Base-by-base conservation (phyloP, 2,888 invertebrate genomes). In the Mimas tiliae region DNA sequence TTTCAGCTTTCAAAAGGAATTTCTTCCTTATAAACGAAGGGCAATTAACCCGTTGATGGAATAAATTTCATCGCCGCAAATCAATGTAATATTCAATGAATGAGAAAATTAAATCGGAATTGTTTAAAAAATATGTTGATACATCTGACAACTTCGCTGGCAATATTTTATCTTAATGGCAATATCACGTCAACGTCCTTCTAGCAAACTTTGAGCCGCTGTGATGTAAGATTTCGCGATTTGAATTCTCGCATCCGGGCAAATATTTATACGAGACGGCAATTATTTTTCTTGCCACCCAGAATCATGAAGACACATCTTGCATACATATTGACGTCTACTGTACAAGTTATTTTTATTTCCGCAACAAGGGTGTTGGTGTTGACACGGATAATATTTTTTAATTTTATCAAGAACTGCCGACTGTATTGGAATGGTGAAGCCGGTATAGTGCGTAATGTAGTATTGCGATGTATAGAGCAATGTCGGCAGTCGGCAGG, bases 131-230 rank as follows among this genome's bases (percentile, higher is more conserved):
- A 58, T 42, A 58, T 42, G 58, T 38, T 38, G 58, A 58, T 58
- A 58, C 42, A 58, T 58, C 38, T 19, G 16, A 16, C 38, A 58
- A 58, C 38, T 58, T 58, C 21, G 58, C 9, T 16, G 19, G 38
- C 58, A 58, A 58, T 58, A 42, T 19, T 38, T 58, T 58, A 58
- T 58, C 38, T 58, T 38, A 58, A 58, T 58, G 55, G 55, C 38
- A 58, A 58, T 58, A 58, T 58, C 58, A 58, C 58, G 58, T 58
- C 58, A 42, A 58, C 58, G 42, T 16, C 58, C 58, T 19, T 58
- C 42, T 58, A 16, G n/a, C 42, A 58, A 38, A 58, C 12, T 58
- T 58, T 42, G 12, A 19, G 38, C 42, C 16, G 12, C 19, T 42
- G 58, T 42, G 38, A 58, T 58, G 58, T 58, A 58, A 42, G 58